Conservation (phyloP, 2,113 vertebrate species). For the Pedionomus torquatus region DNA sequence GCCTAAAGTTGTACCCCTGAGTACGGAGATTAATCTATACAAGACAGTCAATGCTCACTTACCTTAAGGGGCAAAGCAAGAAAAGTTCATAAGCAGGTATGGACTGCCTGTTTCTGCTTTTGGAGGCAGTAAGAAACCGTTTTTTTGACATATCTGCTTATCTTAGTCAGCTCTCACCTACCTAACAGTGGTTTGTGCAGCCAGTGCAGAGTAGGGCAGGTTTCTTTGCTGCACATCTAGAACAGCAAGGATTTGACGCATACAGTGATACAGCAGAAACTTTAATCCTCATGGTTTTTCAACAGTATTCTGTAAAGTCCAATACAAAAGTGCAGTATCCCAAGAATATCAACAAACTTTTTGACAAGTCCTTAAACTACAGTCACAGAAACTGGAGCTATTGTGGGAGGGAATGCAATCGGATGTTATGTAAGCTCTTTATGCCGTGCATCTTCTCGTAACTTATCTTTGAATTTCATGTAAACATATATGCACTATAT, state of each 20-base stretch:
- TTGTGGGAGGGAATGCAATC: not conserved
- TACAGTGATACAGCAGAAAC: not conserved
- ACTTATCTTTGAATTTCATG: not conserved
- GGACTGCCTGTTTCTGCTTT: not conserved
- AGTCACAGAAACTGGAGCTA: not conserved
- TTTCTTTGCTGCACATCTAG: not conserved
- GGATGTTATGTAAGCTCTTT: not conserved
- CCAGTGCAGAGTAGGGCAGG: not conserved
- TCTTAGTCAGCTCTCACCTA: not conserved
- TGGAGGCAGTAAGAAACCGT: not conserved
- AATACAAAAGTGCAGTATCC: not conserved
- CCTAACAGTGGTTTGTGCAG: not conserved
- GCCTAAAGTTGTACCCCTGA: not conserved
- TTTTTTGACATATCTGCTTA: not conserved
- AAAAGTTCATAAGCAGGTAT: not conserved
- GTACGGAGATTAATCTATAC: not conserved
- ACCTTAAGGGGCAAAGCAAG: not conserved
- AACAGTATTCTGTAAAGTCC: not conserved
- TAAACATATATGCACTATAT: not conserved
- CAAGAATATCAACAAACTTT: not conserved
- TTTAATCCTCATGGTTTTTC: not conserved
- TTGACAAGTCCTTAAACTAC: not conserved
- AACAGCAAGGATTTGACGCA: not conserved
- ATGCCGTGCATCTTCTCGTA: not conserved
- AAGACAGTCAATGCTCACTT: not conserved